Evolutionary conservation across 2,113 vertebrate species (phyloP).

Genomic region (Scomber scombrus): DNA sequence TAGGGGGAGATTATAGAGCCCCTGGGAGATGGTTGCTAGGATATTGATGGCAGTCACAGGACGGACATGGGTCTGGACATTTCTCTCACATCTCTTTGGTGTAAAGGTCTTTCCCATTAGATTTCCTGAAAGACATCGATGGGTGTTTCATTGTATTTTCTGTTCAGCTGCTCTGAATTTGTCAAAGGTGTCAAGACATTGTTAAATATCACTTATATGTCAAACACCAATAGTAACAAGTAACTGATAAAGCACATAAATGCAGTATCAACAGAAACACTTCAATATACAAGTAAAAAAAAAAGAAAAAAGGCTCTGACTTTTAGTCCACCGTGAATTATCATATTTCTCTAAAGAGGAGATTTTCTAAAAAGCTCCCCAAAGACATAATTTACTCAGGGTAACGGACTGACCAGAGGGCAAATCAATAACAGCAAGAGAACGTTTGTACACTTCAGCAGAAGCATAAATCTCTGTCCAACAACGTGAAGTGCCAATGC

Average conservation of each 20-base stretch:
- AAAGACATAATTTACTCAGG: slow-evolving; percentile 54
- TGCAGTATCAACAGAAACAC: background rate
- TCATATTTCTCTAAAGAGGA: slow-evolving; percentile 39
- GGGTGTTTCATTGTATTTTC: background rate
- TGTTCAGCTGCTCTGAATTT: background rate
- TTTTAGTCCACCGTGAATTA: slow-evolving; percentile 3
- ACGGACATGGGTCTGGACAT: slow-evolving; percentile 42
- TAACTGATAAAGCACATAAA: background rate
- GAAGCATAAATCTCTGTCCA: slow-evolving; percentile 63
- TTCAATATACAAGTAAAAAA: no score
- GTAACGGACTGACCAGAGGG: slow-evolving; percentile 59
- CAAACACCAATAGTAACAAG: background rate
- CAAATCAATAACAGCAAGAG: slow-evolving; percentile 62
- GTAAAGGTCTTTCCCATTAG: slow-evolving; percentile 50
- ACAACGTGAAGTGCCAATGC: slow-evolving; percentile 37
- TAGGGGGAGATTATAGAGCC: slow-evolving; percentile 68
- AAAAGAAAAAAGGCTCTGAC: no score
- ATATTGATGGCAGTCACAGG: slow-evolving; percentile 63
- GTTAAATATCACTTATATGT: slow-evolving; percentile 1
- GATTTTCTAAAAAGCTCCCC: slow-evolving; percentile 50
- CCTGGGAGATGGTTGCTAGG: slow-evolving; percentile 68
- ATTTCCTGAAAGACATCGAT: slow-evolving; percentile 22
- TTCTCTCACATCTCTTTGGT: slow-evolving; percentile 39
- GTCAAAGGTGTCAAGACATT: background rate
- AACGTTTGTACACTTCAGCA: slow-evolving; percentile 58